These are phyloP conservation scores for Caerostris extrusa DNA, from an alignment of 1,140 invertebrate genomes.

Conservation along the genomic window DNA sequence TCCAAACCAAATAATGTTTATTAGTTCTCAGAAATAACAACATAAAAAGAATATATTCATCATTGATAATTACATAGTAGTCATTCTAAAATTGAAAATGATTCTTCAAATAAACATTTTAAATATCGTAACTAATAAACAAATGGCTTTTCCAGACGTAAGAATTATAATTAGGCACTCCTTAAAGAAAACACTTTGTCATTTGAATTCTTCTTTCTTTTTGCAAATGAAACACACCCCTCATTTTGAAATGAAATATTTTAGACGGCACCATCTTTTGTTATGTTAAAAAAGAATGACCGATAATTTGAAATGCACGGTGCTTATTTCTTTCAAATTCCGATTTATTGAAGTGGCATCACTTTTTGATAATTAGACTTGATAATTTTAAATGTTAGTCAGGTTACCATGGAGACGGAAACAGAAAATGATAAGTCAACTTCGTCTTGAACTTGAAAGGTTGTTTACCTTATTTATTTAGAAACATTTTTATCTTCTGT, in stretches of 20 bases:
- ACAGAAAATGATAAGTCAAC: background rate
- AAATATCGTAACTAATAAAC: background rate
- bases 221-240: background rate
- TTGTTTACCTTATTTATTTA: constrained; percentile 4
- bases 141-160: background rate
- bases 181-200: background rate
- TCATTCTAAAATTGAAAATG: background rate
- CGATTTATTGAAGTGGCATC: constrained; percentile 26
- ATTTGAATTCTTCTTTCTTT: background rate
- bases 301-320: background rate
- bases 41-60: no score
- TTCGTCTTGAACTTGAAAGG: constrained; percentile 5
- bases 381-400: background rate
- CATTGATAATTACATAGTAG: no score
- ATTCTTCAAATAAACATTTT: background rate
- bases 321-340: background rate
- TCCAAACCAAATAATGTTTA: no score
- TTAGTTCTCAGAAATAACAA: no score
- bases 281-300: background rate
- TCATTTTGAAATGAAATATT: constrained; percentile 9
- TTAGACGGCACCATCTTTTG: background rate
- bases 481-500: background rate
- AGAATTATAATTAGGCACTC: constrained; percentile 16
- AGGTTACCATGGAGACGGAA: background rate
- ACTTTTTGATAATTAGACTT: background rate